Evolutionary conservation across 2,797 vertebrate species (phyloP).

Genomic region (Sylvilagus floridanus): DNA sequence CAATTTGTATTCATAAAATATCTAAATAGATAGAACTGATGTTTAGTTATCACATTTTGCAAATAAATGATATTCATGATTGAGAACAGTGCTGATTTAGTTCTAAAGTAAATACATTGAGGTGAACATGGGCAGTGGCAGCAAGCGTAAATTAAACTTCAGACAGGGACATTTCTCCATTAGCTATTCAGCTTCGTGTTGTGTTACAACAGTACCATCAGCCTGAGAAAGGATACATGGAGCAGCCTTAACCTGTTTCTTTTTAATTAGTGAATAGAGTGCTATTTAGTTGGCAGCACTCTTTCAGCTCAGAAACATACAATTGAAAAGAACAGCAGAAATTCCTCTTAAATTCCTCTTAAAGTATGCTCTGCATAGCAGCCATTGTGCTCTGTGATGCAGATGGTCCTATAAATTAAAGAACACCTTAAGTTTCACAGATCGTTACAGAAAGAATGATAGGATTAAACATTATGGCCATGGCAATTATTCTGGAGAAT

Average conservation of each 20-base stretch:
- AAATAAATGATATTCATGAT: not conserved
- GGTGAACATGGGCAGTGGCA: not conserved
- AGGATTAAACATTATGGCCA: not conserved
- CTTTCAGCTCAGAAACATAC: not conserved
- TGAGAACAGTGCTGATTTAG: not conserved
- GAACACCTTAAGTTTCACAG: not conserved
- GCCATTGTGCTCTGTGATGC: not conserved
- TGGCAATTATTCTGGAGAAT: not conserved
- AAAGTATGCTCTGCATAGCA: not conserved
- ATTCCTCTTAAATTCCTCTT: not conserved
- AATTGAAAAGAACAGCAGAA: too few relatives aligned
- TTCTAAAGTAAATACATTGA: conserved; percentile 10
- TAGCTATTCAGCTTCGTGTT: too few relatives aligned
- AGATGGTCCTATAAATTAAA: not conserved
- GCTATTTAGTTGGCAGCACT: not conserved
- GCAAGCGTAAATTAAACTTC: not conserved
- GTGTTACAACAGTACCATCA: not conserved
- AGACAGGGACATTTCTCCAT: not conserved
- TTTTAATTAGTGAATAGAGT: not conserved
- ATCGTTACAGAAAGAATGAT: not conserved
- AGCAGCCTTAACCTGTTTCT: not conserved
- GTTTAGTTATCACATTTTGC: not conserved
- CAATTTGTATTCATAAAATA: not conserved
- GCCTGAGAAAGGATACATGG: not conserved
- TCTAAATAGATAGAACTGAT: not conserved